Conservation (phyloP, 1,140 invertebrate species). For the Mycetomoellerius zeteki region DNA sequence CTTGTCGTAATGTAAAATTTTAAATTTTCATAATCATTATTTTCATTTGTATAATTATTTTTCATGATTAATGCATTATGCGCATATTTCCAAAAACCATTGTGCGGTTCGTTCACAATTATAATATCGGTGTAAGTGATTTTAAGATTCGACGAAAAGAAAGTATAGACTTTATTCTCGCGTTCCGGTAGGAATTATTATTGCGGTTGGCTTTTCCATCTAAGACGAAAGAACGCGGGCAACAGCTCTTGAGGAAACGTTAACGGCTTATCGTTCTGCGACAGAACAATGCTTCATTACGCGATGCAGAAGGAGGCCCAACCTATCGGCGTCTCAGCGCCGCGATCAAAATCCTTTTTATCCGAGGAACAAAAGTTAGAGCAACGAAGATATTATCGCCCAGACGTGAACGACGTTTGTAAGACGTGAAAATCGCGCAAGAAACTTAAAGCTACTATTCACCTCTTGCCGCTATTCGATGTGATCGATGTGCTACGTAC, state of each 20-base stretch:
- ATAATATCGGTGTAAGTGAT: background rate
- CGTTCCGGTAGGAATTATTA: slow-evolving; percentile 4
- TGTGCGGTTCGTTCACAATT: background rate
- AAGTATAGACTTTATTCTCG: background rate
- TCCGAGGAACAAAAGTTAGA: slow-evolving; percentile 22
- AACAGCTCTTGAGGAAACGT: slow-evolving; percentile 55
- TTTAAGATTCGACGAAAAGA: background rate
- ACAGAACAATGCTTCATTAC: slow-evolving; percentile 66
- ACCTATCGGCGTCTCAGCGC: slow-evolving; percentile 41
- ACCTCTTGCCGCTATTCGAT: background rate
- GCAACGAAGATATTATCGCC: slow-evolving; percentile 44
- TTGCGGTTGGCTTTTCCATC: background rate
- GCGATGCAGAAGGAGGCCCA: slow-evolving; percentile 15
- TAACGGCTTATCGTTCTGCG: slow-evolving; percentile 60
- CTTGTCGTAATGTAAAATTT: background rate
- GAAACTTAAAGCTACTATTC: background rate
- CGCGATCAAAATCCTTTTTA: slow-evolving; percentile 58
- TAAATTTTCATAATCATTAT: background rate
- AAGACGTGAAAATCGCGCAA: background rate
- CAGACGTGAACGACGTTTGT: background rate
- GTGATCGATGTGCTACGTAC: slow-evolving; percentile 20
- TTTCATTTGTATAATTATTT: background rate
- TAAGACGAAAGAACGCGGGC: background rate
- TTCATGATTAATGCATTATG: background rate
- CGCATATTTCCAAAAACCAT: background rate